Percentiles rank a stretch among this genome's conserved stretches.
phyloP scores from a whole-genome alignment of 2,797 vertebrate genomes.

The Orientallactaga sibirica region DNA sequence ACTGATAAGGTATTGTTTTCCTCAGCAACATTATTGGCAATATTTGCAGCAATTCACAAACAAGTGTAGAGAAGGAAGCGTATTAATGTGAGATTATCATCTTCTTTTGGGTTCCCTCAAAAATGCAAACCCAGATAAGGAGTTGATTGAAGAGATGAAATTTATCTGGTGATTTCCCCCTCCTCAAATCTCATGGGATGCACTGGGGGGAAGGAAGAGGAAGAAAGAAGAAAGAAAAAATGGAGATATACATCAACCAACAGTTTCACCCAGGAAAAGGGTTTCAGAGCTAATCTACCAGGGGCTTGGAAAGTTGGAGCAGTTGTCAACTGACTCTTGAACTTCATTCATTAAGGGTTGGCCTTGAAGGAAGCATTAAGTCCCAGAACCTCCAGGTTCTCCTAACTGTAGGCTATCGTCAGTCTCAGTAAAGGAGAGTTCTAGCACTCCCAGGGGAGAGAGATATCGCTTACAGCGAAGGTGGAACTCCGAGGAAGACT shows the following conservation, averaged over 20 bases:
- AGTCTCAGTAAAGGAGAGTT: neutral
- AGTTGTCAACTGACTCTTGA: neutral
- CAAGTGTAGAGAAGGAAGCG: neutral
- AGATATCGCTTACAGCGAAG: neutral
- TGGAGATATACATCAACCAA: neutral
- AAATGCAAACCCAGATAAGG: neutral
- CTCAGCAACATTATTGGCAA: neutral
- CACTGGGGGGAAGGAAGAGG: neutral
- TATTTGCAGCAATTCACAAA: neutral
- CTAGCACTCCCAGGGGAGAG: too few relatives aligned
- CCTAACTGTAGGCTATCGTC: neutral
- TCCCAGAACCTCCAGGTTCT: neutral
- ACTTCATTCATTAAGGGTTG: neutral
- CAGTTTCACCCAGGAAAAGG: accelerated
- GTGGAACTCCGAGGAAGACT: neutral
- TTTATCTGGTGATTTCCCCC: neutral
- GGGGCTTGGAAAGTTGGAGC: neutral
- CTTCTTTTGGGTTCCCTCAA: neutral
- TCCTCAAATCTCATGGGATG: neutral
- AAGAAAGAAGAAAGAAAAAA: neutral
- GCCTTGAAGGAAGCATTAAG: neutral
- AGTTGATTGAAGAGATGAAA: neutral
- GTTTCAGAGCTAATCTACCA: neutral
- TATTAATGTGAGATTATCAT: neutral
- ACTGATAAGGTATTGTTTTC: slow-evolving; percentile 2